phyloP scores from a whole-genome alignment of 2,888 invertebrate genomes.

The Acanthosepion lycidas region DNA sequence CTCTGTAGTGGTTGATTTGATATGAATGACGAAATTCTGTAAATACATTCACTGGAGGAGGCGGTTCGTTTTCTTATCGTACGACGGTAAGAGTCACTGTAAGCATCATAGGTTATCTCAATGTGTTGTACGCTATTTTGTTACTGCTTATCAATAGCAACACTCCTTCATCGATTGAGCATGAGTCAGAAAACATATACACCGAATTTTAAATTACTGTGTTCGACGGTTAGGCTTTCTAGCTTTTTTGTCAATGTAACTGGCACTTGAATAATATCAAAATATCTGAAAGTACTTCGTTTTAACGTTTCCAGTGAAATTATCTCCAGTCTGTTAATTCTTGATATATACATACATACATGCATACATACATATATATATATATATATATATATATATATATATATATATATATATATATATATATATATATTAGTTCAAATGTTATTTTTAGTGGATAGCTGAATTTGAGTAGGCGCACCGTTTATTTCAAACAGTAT shows the following conservation, averaged over 20 bases:
- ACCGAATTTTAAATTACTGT: neutral
- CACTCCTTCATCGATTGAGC: neutral
- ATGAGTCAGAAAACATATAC: neutral
- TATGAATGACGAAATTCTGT: conserved; percentile 20
- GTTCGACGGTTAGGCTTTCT: neutral
- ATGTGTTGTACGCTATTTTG: neutral
- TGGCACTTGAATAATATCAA: too few relatives aligned
- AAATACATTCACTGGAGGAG: neutral
- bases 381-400: too few relatives aligned
- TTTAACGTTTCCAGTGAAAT: too few relatives aligned
- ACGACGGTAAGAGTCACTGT: neutral
- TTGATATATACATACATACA: too few relatives aligned
- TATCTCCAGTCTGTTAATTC: too few relatives aligned
- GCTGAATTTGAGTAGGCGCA: too few relatives aligned
- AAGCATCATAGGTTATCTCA: neutral
- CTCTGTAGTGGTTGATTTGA: neutral
- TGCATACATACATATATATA: too few relatives aligned
- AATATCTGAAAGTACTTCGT: too few relatives aligned
- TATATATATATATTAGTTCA: too few relatives aligned
- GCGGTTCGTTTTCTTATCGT: neutral
- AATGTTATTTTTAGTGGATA: too few relatives aligned
- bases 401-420: too few relatives aligned
- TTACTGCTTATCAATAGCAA: neutral
- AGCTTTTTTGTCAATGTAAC: neutral
- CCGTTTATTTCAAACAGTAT: too few relatives aligned